Conservation (phyloP, 1,140 invertebrate species). For the Drosophila micromelanica region DNA sequence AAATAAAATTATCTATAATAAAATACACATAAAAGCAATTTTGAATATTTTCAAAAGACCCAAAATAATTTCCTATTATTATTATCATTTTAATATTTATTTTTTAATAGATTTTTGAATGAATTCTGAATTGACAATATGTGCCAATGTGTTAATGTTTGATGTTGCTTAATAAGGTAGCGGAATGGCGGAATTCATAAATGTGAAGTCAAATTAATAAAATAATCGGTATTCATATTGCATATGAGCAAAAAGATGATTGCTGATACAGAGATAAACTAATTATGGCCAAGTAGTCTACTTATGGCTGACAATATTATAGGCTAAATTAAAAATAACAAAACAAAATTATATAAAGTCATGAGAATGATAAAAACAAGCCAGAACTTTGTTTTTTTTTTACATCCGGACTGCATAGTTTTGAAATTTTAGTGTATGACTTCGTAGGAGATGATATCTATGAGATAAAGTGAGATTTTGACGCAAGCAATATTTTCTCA, state of each 20-base stretch:
- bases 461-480: no score
- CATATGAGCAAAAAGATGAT: background rate
- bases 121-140: conserved; percentile 9
- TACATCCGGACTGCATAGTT: no score
- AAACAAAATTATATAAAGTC: background rate
- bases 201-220: conserved; percentile 5
- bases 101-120: background rate
- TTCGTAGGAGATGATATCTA: no score
- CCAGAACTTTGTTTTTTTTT: no score
- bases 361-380: no score
- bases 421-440: no score
- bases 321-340: background rate
- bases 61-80: background rate
- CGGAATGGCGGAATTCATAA: background rate
- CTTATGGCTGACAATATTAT: background rate
- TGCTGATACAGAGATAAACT: background rate
- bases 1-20: conserved; percentile 8
- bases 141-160: conserved; percentile 15
- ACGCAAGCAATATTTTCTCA: no score
- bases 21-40: background rate
- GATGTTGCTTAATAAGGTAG: conserved; percentile 14
- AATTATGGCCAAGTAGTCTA: background rate
- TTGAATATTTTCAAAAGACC: background rate
- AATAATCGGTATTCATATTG: conserved; percentile 22
- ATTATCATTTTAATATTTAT: background rate